Percentiles rank a stretch among this genome's conserved stretches.
These are phyloP conservation scores for Botia kubotai DNA, from an alignment of 2,797 vertebrate genomes.

Conservation along the genomic window DNA sequence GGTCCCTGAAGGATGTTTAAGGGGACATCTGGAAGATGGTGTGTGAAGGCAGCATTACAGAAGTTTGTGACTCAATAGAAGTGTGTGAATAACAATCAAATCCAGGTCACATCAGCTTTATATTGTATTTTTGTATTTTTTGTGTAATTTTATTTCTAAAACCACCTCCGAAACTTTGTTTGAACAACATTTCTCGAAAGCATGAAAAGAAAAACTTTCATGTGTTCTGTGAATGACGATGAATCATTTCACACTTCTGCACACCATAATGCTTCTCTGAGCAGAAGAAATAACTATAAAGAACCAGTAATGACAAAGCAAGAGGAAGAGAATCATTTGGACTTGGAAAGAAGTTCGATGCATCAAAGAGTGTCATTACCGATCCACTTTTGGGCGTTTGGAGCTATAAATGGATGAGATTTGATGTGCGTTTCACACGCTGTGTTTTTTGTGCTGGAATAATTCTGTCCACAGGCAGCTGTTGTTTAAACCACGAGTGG, in stretches of 20 bases:
- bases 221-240: not conserved
- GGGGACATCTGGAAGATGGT: not conserved
- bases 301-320: not conserved
- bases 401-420: slow-evolving; percentile 15
- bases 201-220: not conserved
- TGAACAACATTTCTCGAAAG: not conserved
- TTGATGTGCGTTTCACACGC: too few relatives aligned
- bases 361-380: slow-evolving; percentile 2
- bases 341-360: slow-evolving; percentile 10
- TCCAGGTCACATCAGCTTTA: too few relatives aligned
- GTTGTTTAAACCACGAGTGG: slow-evolving; percentile 40
- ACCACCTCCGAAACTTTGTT: too few relatives aligned
- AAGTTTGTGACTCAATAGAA: too few relatives aligned
- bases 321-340: not conserved
- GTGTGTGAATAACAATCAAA: too few relatives aligned
- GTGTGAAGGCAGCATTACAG: not conserved
- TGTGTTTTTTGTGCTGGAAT: slow-evolving; percentile 15
- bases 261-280: not conserved
- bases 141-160: too few relatives aligned
- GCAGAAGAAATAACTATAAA: not conserved
- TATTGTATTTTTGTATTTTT: too few relatives aligned
- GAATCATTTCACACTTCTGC: not conserved
- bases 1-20: slow-evolving; percentile 14
- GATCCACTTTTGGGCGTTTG: not conserved
- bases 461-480: slow-evolving; percentile 31